Evolutionary conservation across 2,113 vertebrate species (phyloP).

Genomic region (Thamnaconus septentrionalis): DNA sequence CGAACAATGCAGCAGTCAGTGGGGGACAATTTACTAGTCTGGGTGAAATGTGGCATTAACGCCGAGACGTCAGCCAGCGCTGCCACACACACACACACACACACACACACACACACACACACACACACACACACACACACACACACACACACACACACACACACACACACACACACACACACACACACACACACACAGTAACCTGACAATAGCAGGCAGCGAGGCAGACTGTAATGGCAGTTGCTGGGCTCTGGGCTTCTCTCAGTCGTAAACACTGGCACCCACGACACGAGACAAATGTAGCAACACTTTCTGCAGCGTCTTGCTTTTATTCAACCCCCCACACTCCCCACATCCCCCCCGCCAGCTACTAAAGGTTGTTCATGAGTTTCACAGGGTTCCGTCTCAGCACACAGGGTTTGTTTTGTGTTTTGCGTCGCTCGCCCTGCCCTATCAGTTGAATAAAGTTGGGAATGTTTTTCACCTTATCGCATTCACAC

Average conservation of each 20-base stretch:
- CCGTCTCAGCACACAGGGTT: too few relatives aligned
- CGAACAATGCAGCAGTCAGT: too few relatives aligned
- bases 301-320: conserved; percentile 6
- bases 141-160: conserved; percentile 12
- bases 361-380: too few relatives aligned
- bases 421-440: too few relatives aligned
- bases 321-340: neutral
- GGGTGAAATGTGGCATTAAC: conserved; percentile 45
- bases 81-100: conserved; percentile 51
- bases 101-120: conserved; percentile 58
- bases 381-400: too few relatives aligned
- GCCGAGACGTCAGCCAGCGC: conserved; percentile 48
- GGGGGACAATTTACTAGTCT: too few relatives aligned
- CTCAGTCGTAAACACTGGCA: conserved; percentile 47
- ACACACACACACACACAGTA: conserved; percentile 44
- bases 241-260: conserved; percentile 29
- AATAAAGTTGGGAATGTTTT: too few relatives aligned
- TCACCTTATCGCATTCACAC: too few relatives aligned
- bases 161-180: neutral
- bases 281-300: conserved; percentile 12
- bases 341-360: too few relatives aligned
- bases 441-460: too few relatives aligned
- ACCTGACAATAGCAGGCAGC: conserved; percentile 62
- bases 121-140: conserved; percentile 7
- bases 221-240: conserved; percentile 69